Evolutionary conservation across 2,888 invertebrate genomes (phyloP).

Genomic region (Scaptodrosophila latifasciaeformis): DNA sequence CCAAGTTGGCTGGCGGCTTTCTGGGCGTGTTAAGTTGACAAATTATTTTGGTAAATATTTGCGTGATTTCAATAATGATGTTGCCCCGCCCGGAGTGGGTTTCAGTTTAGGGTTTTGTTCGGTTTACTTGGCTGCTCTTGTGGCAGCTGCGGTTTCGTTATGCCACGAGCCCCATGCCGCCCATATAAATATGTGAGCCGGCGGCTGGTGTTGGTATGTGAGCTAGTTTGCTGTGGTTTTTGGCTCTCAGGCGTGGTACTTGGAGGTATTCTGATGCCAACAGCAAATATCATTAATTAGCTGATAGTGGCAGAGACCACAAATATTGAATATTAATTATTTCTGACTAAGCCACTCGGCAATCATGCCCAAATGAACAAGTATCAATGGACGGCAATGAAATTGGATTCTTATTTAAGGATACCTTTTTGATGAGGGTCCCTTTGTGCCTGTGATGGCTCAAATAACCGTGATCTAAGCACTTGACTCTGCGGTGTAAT

Average conservation of each 20-base stretch:
- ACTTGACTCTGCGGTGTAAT: conserved; percentile 49
- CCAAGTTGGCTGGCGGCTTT: too few relatives aligned
- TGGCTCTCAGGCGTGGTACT: conserved; percentile 28
- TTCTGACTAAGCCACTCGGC: conserved; percentile 12
- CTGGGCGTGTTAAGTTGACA: conserved; percentile 54
- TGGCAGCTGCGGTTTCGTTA: conserved; percentile 44
- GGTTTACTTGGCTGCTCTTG: conserved; percentile 23
- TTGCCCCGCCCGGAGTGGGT: conserved; percentile 22
- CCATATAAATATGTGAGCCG: not conserved
- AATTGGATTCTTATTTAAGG: too few relatives aligned
- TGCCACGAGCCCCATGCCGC: conserved; percentile 16
- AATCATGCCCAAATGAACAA: conserved; percentile 39
- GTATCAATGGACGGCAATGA: conserved; percentile 27
- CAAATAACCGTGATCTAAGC: conserved; percentile 9
- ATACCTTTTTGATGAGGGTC: too few relatives aligned
- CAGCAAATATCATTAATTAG: too few relatives aligned
- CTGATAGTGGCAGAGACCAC: conserved; percentile 25
- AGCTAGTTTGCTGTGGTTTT: not conserved
- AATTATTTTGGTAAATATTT: conserved; percentile 68
- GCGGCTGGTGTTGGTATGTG: not conserved
- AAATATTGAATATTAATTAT: conserved; percentile 63
- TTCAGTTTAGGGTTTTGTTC: conserved; percentile 8
- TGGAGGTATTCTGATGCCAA: too few relatives aligned
- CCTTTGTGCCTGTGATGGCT: conserved; percentile 32
- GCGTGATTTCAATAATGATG: conserved; percentile 58